Evolutionary conservation across 2,888 invertebrate species (phyloP), one percentile per base, ranked within the genome.

Genomic region (Digitonthophagus gazella): DNA sequence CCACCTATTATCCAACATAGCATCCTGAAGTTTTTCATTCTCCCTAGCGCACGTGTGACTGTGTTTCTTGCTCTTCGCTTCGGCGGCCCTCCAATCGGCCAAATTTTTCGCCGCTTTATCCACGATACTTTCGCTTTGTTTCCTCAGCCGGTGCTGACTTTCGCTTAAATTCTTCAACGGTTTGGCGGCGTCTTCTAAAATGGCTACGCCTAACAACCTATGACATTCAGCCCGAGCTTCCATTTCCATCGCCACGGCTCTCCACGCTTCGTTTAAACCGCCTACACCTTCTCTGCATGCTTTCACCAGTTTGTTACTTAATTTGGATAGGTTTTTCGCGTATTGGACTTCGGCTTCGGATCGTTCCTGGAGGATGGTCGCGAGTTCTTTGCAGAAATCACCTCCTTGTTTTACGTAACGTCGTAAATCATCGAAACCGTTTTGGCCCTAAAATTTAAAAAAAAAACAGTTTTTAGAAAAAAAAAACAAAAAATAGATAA

Each of bases 351-450:
- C 97, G 68, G 96, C 89, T 82, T 97, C 97, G 69, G 96, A 83
- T 96, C 97, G 93, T 85, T 97, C 97, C 83, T 96, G 95, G 74
- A 97, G 84, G 78, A 97, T 93, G 58, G 90, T 86, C 3, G 95
- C 90, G 66, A 97, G 85, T 80, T 97, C 97, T 80, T 97, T 96
- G 84, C 96, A 95, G 81, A 96, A 95, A 81, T 97, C 96, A 63
- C 95, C 93, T 56, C 97, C 96, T 82, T 96, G 95, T 81, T 97
- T 97, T 76, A 97, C 93, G 81, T 95, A 95, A 74, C 93, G 89
- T 69, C 96, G 89, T 64, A 97, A 86, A 81, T 97, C 97, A 78
- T 97, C 96, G 82, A 97, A 97, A 19, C 96, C 96, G 83, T 93
- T 93, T 84, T 95, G 93, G 71, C 91, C 95, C 96, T 97, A 87